Evolutionary conservation across 1,140 invertebrate species (phyloP), one percentile per base, ranked within the genome.

Genomic region (Aphaenogaster rudis): DNA sequence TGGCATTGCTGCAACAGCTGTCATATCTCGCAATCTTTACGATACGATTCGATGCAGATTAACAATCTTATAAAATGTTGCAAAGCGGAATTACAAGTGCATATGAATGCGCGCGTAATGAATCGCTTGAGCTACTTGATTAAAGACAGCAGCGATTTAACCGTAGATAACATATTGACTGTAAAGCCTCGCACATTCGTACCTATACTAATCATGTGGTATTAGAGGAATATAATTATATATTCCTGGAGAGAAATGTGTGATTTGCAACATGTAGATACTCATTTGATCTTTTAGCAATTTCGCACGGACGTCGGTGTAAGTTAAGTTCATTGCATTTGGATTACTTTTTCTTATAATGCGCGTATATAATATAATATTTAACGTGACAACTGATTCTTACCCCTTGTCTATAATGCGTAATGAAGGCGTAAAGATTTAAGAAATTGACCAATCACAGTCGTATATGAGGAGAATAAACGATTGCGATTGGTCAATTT

Each of bases 11-110:
- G 61, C 78, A 74, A 67, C 88, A 61, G 78, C 59, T 76, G 74
- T 81, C 88, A 78, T 91, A 90, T 90, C 86, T 66, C 63, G 9
- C 45, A 76, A 91, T 91, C 89, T 91, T 91, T 91, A 91, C 86
- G 89, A 91, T 69, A 71, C 48, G 39, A 81, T 71, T 81, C 79
- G 52, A 39, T 84, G 81, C 80, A 86, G 86, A 88, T 90, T 89
- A 80, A 88, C 77, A 88, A 45, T 57, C 50, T 87, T 63, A 80
- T 87, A 80, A 90, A 88, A 87, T 81, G 67, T 63, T 21, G 59
- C 78, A 78, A 77, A 90, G 42, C 80, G 88, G 61, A 45, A 54
- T 74, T 57, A 72, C 52, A 69, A 72, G 80, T 77, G 84, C 36
- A 71, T 54, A 45, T 28, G 77, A 71, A 82, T 61, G 71, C 39